A percentile compares a stretch with the other conserved stretches of the same genome.
Conservation (phyloP, 2,888 invertebrate genomes). For the Caenorhabditis afra region DNA sequence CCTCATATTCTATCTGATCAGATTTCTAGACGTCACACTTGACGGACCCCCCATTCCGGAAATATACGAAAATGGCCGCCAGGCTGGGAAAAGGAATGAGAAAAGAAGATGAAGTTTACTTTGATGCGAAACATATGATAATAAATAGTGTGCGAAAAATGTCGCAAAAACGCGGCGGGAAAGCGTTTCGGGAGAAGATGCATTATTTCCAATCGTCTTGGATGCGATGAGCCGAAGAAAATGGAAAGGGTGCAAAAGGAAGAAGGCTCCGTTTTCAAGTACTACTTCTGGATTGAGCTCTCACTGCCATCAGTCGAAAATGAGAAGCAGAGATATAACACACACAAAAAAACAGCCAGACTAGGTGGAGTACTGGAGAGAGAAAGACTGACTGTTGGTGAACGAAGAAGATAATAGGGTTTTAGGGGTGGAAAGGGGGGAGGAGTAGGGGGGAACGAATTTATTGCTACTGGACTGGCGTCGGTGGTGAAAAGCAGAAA, state of each 20-base stretch:
- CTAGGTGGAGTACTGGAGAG: conserved; percentile 7
- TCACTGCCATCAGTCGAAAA: conserved; percentile 38
- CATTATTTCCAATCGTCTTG: conserved; percentile 17
- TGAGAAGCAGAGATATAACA: conserved; percentile 22
- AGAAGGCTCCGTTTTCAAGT: conserved; percentile 57
- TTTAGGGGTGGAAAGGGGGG: conserved; percentile 27
- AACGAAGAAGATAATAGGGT: conserved; percentile 45
- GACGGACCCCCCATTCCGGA: conserved; percentile 1
- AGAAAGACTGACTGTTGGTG: conserved; percentile 43
- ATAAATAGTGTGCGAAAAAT: conserved; percentile 58
- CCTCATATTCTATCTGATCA: conserved; percentile 59
- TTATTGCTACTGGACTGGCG: conserved; percentile 47
- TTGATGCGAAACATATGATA: conserved; percentile 48
- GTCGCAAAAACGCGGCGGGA: conserved; percentile 41
- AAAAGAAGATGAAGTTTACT: conserved; percentile 10
- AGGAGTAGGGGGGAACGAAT: conserved; percentile 14
- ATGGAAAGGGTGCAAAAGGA: conserved; percentile 22
- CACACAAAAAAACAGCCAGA: conserved; percentile 7
- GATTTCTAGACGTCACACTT: conserved; percentile 31
- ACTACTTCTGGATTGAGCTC: conserved; percentile 56
- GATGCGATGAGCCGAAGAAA: conserved; percentile 49
- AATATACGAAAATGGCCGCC: neutral
- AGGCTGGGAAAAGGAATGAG: conserved; percentile 2
- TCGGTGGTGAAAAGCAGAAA: conserved; percentile 13
- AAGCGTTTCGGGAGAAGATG: conserved; percentile 5